These are phyloP conservation scores for Elanus axillaris DNA, from an alignment of 2,113 vertebrate species.

Conservation along the genomic window DNA sequence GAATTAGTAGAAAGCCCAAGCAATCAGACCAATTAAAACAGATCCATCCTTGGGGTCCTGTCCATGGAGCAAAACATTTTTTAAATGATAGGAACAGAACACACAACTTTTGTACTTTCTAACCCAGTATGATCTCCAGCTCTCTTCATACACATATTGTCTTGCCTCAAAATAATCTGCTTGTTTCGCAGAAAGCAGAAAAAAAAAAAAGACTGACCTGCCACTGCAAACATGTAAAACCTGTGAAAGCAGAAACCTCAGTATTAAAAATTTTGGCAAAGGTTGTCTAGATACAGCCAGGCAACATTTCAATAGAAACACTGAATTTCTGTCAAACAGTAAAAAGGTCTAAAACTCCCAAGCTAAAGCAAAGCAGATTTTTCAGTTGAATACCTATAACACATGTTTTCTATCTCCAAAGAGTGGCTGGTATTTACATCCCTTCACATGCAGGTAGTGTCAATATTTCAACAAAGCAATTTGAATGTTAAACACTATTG, in stretches of 20 bases:
- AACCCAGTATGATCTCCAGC: background rate
- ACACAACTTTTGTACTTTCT: background rate
- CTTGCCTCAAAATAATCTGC: background rate
- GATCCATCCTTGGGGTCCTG: background rate
- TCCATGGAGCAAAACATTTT: background rate
- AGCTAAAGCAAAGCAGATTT: background rate
- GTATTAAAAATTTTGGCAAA: background rate
- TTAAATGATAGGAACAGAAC: background rate
- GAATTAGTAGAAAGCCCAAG: background rate
- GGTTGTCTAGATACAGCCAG: constrained; percentile 4
- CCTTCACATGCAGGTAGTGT: background rate
- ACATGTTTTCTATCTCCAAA: background rate
- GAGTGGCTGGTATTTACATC: constrained; percentile 7
- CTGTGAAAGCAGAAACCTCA: background rate
- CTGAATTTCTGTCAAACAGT: background rate
- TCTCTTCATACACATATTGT: background rate
- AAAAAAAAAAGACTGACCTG: background rate
- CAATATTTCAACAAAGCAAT: background rate
- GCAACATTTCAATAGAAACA: background rate
- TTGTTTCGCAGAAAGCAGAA: background rate
- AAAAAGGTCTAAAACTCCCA: constrained; percentile 3
- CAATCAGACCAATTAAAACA: background rate
- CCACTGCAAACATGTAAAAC: background rate
- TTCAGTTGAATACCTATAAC: constrained; percentile 2
- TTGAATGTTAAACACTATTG: background rate